These are phyloP conservation scores for Fregata magnificens DNA, from an alignment of 2,113 vertebrate species.

Conservation along the genomic window DNA sequence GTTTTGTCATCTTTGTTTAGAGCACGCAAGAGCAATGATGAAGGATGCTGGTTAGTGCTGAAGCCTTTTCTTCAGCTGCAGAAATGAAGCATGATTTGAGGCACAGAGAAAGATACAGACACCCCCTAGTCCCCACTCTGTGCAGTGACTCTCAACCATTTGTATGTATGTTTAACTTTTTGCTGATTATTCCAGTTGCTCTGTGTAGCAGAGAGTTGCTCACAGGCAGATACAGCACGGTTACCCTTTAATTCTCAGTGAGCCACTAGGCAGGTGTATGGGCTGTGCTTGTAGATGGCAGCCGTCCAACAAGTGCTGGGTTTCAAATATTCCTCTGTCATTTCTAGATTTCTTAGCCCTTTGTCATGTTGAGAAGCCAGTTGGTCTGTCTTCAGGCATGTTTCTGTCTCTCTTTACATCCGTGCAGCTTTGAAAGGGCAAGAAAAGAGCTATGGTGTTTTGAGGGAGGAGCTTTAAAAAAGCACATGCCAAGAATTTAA, in stretches of 20 bases:
- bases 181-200: neutral
- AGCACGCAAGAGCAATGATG: neutral
- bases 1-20: neutral
- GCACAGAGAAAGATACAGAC: neutral
- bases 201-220: neutral
- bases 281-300: neutral
- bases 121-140: too few relatives aligned
- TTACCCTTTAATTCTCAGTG: neutral
- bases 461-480: neutral
- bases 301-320: neutral
- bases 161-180: neutral
- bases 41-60: neutral
- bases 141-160: neutral
- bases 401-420: neutral
- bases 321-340: neutral
- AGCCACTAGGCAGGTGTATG: accelerated
- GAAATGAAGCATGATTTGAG: neutral
- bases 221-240: accelerated
- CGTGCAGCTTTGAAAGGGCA: neutral
- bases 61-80: neutral
- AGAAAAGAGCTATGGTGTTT: neutral
- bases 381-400: neutral
- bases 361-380: neutral
- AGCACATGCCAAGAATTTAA: neutral
- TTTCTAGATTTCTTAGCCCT: neutral